Percentiles rank a stretch among this genome's conserved stretches.
These are phyloP conservation scores for Malachius bipustulatus DNA, from an alignment of 2,888 invertebrate species.

Conservation along the genomic window DNA sequence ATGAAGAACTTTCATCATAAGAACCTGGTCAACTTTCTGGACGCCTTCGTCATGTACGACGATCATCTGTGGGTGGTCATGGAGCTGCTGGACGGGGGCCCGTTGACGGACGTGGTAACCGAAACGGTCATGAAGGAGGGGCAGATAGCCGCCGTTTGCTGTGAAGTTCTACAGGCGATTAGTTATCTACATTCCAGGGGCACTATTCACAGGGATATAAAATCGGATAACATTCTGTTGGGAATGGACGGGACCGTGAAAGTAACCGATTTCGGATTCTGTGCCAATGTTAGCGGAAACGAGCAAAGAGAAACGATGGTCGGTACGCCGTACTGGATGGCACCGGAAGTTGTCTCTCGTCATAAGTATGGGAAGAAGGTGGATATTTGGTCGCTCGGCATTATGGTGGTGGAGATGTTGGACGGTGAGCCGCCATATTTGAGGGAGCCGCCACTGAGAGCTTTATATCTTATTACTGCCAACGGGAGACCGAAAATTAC, in stretches of 20 bases:
- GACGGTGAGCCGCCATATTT: conserved; percentile 96
- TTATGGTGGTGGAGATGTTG: conserved; percentile 96
- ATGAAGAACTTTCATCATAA: conserved; percentile 85
- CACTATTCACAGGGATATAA: conserved; percentile 90
- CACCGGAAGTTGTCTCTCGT: conserved; percentile 84
- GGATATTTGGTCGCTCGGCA: conserved; percentile 92
- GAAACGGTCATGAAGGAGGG: conserved; percentile 95
- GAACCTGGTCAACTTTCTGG: conserved; percentile 90
- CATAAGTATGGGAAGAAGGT: conserved; percentile 82
- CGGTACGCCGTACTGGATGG: conserved; percentile 99
- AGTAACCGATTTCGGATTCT: conserved; percentile 96
- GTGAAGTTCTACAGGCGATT: conserved; percentile 79
- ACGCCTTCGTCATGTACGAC: conserved; percentile 73
- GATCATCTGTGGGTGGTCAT: conserved; percentile 94
- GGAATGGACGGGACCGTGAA: conserved; percentile 88
- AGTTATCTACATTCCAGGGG: conserved; percentile 81
- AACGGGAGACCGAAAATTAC: conserved; percentile 88
- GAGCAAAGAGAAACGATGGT: conserved; percentile 96
- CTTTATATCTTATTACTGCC: conserved; percentile 89
- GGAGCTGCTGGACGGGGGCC: conserved; percentile 91
- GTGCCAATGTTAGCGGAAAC: conserved; percentile 89
- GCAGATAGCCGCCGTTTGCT: conserved; percentile 91
- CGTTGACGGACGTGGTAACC: conserved; percentile 92
- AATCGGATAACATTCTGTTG: conserved; percentile 91
- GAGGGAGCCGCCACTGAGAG: conserved; percentile 83